Percentiles rank a stretch among this genome's conserved stretches.
These are phyloP conservation scores for Syncerus caffer DNA, from an alignment of 2,797 vertebrate species.

Conservation along the genomic window DNA sequence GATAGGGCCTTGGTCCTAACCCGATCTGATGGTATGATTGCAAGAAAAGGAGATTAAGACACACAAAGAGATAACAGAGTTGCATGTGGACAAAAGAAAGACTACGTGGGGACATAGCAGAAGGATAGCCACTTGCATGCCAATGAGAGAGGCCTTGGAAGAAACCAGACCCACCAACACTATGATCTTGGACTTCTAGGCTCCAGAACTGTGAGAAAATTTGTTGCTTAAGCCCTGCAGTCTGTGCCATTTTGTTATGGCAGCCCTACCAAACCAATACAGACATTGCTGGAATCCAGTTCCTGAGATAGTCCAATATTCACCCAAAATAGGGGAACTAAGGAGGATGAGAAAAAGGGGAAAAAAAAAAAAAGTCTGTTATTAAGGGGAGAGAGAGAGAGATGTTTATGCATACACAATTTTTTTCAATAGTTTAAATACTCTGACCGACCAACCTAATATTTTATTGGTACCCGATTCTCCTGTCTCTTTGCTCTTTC, in stretches of 20 bases:
- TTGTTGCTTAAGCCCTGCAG: neutral
- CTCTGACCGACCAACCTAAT: neutral
- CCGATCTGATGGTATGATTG: neutral
- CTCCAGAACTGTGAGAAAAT: neutral
- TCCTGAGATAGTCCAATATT: neutral
- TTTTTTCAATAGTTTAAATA: neutral
- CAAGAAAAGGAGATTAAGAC: neutral
- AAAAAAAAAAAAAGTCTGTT: neutral
- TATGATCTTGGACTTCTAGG: neutral
- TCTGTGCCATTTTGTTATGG: neutral
- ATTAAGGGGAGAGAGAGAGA: neutral
- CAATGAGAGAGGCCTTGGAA: neutral
- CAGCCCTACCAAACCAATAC: neutral
- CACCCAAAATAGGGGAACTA: neutral
- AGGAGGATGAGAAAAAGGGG: neutral
- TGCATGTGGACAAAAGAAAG: neutral
- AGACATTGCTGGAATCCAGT: neutral
- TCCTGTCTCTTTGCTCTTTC: neutral
- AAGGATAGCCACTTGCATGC: neutral
- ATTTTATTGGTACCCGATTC: neutral
- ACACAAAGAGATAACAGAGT: neutral
- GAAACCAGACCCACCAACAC: neutral
- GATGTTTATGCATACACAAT: neutral
- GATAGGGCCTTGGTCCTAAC: neutral
- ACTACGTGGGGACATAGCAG: too few relatives aligned